Base-by-base conservation (phyloP, 2,113 vertebrate genomes). In the Scatophagus argus region DNA sequence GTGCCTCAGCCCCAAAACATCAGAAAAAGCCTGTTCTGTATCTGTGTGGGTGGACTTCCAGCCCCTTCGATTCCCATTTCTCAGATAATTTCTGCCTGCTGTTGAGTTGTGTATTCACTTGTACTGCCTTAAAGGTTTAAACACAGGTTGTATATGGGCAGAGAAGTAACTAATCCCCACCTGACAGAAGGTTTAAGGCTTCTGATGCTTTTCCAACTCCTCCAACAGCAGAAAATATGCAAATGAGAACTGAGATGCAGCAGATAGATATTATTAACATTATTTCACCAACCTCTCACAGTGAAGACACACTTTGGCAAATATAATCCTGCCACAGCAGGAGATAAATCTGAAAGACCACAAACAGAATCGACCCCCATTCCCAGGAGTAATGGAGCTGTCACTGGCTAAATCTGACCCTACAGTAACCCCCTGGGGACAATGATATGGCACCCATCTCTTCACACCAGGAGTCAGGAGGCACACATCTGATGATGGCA, bases 381-480 rank as follows among this genome's bases (percentile, higher is more conserved):
- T 90, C 81, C 71, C 52, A 62, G 65, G 88, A 89, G 84, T 91
- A 88, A 93, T 92, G 81, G 87, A 86, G 87, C 89, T 90, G 91
- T 91, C 87, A 90, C 44, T 49, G 82, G 84, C 51, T 32, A 84
- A 87, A 73, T 84, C 75, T 87, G 82, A 91, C 89, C 89, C 86
- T n/a, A 46, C 23, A 16, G 74, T 87, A 70, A 88, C 76, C 89
- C 88, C 73, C 44, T 5, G 17, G 74, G 87, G 55, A 75, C 66
- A 70, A 67, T 23, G 77, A 83, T 74, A 87, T 72, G 73, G 66
- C 71, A 76, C 51, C 76, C 71, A 80, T 65, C 69, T 56, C 44
- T 83, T 66, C 65, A 68, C 80, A 68, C 58, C 8, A 4, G 23
- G 38, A 58, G 70, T 14, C 34, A 21, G 25, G 67, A 46, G 23